phyloP scores from a whole-genome alignment of 2,888 invertebrate genomes.

The Acanthopleura granulata region DNA sequence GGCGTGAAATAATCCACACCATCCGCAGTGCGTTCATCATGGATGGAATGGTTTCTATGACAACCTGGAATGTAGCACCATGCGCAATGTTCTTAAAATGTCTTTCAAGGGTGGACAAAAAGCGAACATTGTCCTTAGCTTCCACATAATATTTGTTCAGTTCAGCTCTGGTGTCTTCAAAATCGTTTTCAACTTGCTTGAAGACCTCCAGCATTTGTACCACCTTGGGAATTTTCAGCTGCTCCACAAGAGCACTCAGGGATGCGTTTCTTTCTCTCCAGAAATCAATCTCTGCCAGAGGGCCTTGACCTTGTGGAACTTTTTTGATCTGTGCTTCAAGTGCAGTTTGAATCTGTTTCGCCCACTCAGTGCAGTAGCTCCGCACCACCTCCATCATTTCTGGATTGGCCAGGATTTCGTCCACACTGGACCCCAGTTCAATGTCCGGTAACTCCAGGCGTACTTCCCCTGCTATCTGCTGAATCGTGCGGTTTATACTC shows the following conservation, averaged over 20 bases:
- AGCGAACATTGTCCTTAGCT: constrained; percentile 83
- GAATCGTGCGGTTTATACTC: constrained; percentile 77
- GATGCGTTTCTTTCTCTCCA: constrained; percentile 87
- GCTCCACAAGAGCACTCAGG: constrained; percentile 83
- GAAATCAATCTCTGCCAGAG: constrained; percentile 86
- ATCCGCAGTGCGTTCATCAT: constrained; percentile 88
- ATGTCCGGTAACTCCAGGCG: constrained; percentile 69
- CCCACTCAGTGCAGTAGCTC: constrained; percentile 75
- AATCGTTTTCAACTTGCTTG: constrained; percentile 73
- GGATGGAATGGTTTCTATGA: constrained; percentile 81
- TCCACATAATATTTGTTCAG: constrained; percentile 78
- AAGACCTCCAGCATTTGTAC: constrained; percentile 76
- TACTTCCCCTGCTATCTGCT: constrained; percentile 83
- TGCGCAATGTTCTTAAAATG: constrained; percentile 83
- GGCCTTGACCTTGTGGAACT: constrained; percentile 78
- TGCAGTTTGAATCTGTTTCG: constrained; percentile 64
- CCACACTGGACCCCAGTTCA: constrained; percentile 62
- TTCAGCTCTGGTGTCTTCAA: constrained; percentile 76
- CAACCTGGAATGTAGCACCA: constrained; percentile 79
- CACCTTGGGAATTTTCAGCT: constrained; percentile 81
- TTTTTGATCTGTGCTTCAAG: constrained; percentile 63
- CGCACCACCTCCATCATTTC: constrained; percentile 71
- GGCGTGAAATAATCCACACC: constrained; percentile 91
- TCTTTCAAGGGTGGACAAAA: constrained; percentile 80
- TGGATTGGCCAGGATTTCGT: constrained; percentile 64